Base-by-base conservation (phyloP, 2,797 vertebrate genomes). In the Anas flavirostris region DNA sequence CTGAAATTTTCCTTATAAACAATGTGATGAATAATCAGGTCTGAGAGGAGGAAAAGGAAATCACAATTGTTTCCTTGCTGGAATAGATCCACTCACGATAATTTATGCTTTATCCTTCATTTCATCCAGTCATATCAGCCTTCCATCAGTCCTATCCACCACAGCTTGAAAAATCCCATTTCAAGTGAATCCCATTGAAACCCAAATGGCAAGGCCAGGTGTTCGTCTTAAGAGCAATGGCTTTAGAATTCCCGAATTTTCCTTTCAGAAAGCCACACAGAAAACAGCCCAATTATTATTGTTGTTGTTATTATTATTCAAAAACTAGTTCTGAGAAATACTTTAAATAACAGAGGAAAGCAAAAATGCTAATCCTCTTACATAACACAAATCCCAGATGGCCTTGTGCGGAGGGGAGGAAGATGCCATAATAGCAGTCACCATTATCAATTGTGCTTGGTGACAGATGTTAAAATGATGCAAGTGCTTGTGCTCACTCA, bases 341-440 rank as follows among this genome's bases (percentile, higher is more conserved):
- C 93, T 97, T 97, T 97, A 97, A 97, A 96, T 95, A 94, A 97
- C 97, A 95, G 94, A 98, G 95, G 93, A 96, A 91, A 93, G 88
- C 88, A 93, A 94, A 96, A 97, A 94, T 94, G 97, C 94, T 97
- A 97, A 97, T 96, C 96, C 90, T 89, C 87, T 86, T 96, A 96
- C 89, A 91, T 93, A 96, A 94, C 97, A 95, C 95, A 98, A 96
- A 94, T 94, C 96, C 96, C 98, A 98, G 98, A 97, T 97, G 97
- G 97, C 94, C 97, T 92, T 93, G 86, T 94, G 89, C 55, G 9
- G 90, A 96, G 95, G 83, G 88, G 94, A 96, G 92, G 96, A 96
- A 96, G 95, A 94, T 94, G 86, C 96, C 83, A 37, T 79, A 60
- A 96, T 95, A 96, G 95, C 87, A 96, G 89, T 90, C 92, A 84